Percentiles rank a stretch among this genome's conserved stretches.
phyloP scores from a whole-genome alignment of 1,140 invertebrate species.

The Neocloeon triangulifer region DNA sequence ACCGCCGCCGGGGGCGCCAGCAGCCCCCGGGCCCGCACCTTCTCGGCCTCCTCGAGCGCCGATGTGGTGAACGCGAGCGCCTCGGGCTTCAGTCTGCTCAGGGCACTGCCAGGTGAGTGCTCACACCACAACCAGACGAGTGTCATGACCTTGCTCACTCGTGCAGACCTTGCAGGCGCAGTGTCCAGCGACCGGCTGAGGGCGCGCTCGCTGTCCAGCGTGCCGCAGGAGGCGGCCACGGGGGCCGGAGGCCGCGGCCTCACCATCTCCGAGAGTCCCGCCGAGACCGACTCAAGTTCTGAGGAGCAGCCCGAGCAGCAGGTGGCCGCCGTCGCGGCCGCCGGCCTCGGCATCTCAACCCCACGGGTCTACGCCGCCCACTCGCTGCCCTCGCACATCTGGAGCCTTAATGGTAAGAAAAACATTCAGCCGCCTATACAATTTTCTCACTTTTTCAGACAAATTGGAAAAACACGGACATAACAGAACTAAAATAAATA shows the following conservation, averaged over 20 bases:
- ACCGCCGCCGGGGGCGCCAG: slow-evolving; percentile 42
- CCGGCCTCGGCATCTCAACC: slow-evolving; percentile 19
- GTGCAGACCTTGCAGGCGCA: too few species aligned
- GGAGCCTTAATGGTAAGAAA: slow-evolving; percentile 74
- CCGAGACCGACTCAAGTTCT: slow-evolving; percentile 30
- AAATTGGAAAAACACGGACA: too few species aligned
- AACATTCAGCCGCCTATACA: too few species aligned
- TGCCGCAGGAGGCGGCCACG: slow-evolving; percentile 23
- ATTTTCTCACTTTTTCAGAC: too few species aligned
- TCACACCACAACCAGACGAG: too few species aligned
- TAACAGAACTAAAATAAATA: too few species aligned
- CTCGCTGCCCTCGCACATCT: slow-evolving; percentile 73
- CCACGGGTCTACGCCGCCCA: slow-evolving; percentile 67
- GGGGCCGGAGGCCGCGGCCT: slow-evolving; percentile 18
- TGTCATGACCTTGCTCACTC: too few species aligned
- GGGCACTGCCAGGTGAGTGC: slow-evolving; percentile 48
- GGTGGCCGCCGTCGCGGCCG: slow-evolving; percentile 16
- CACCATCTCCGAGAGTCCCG: slow-evolving; percentile 31
- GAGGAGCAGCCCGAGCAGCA: slow-evolving; percentile 28
- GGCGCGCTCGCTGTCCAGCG: slow-evolving; percentile 58
- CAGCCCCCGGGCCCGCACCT: slow-evolving; percentile 48
- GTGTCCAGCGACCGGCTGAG: slow-evolving; percentile 40
- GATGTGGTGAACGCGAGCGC: slow-evolving; percentile 33
- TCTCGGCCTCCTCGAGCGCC: slow-evolving; percentile 48
- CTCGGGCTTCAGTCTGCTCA: slow-evolving; percentile 43